These are phyloP conservation scores for Rana temporaria DNA, from an alignment of 2,113 vertebrate genomes.

Conservation along the genomic window DNA sequence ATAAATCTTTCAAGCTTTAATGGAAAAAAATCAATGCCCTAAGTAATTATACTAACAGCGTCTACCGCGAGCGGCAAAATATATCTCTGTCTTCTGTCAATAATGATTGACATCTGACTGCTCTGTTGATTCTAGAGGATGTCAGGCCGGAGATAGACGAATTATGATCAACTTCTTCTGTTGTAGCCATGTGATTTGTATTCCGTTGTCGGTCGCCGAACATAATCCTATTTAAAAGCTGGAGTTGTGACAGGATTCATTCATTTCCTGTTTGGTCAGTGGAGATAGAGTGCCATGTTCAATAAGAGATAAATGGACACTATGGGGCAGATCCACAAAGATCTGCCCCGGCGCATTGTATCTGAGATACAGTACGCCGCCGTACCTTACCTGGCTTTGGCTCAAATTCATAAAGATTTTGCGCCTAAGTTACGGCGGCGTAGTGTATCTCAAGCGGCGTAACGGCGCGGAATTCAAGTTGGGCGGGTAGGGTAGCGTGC, in stretches of 20 bases:
- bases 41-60: slow-evolving; percentile 28
- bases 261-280: slow-evolving; percentile 39
- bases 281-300: slow-evolving; percentile 7
- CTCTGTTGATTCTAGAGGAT: slow-evolving; percentile 6
- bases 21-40: slow-evolving; percentile 24
- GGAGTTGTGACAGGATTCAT: slow-evolving; percentile 35
- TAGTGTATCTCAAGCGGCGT: too few relatives aligned
- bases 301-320: slow-evolving; percentile 4
- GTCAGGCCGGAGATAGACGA: slow-evolving; percentile 11
- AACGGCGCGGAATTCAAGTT: too few relatives aligned
- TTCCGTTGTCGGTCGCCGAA: slow-evolving; percentile 8
- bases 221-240: slow-evolving; percentile 40
- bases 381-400: too few relatives aligned
- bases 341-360: too few relatives aligned
- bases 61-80: slow-evolving; percentile 1
- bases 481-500: too few relatives aligned
- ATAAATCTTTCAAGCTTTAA: slow-evolving; percentile 26
- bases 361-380: too few relatives aligned
- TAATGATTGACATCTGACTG: slow-evolving; percentile 45
- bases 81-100: slow-evolving; percentile 35
- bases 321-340: too few relatives aligned
- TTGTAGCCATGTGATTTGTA: slow-evolving; percentile 11
- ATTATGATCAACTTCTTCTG: slow-evolving; percentile 7
- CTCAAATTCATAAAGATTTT: too few relatives aligned
- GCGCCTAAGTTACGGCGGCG: too few relatives aligned